Conservation (phyloP, 2,113 vertebrate species). For the Toxostoma redivivum region DNA sequence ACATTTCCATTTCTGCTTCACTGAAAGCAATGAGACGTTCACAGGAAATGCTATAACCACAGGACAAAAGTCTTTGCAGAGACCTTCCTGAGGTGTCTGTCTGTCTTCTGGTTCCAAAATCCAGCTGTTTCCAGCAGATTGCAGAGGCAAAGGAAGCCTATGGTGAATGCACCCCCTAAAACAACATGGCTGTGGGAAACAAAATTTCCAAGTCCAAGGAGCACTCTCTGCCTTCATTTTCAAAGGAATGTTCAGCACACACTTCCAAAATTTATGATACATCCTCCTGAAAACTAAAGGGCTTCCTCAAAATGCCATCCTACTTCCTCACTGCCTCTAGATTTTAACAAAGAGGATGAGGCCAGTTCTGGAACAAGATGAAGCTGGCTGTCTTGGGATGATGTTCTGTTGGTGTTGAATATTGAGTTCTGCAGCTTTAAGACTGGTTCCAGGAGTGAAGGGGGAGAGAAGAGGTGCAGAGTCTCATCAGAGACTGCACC, state of each 20-base stretch:
- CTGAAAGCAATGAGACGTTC: accelerated
- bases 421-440: too few species aligned
- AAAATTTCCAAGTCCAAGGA: background rate
- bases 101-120: background rate
- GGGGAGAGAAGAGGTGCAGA: too few species aligned
- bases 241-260: background rate
- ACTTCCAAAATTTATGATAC: background rate
- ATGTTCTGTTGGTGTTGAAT: too few species aligned
- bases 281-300: background rate
- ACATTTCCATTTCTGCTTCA: background rate
- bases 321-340: background rate
- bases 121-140: background rate
- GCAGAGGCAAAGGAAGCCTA: background rate
- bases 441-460: too few species aligned
- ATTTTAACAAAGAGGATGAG: background rate
- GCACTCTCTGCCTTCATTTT: background rate
- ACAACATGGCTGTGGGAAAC: background rate
- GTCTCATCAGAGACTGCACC: too few species aligned
- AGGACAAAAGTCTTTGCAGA: background rate
- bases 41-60: background rate
- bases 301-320: background rate
- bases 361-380: accelerated
- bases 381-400: background rate
- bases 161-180: background rate
- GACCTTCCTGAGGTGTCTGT: background rate